Percentiles rank a stretch among this genome's conserved stretches.
phyloP scores from a whole-genome alignment of 2,113 vertebrate genomes.

The Bujurquina vittata region DNA sequence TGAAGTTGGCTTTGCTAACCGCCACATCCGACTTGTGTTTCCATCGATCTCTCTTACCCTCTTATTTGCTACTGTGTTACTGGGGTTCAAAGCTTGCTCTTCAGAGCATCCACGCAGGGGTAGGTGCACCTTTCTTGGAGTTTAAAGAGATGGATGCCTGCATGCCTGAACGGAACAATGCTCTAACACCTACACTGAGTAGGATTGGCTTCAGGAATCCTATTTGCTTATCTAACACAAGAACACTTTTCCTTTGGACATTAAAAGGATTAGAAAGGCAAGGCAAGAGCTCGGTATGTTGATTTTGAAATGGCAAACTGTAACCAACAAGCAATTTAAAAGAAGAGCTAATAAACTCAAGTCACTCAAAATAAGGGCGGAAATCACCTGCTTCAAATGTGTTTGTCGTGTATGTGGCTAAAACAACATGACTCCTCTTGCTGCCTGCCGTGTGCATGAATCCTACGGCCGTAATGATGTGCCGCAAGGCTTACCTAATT shows the following conservation, averaged over 20 bases:
- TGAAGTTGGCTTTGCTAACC: slow-evolving; percentile 82
- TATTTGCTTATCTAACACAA: slow-evolving; percentile 33
- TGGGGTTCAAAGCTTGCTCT: slow-evolving; percentile 76
- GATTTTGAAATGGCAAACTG: slow-evolving; percentile 10
- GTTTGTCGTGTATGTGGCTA: neutral
- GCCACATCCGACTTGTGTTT: slow-evolving; percentile 79
- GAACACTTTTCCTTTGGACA: slow-evolving; percentile 10
- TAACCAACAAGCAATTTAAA: slow-evolving; percentile 14
- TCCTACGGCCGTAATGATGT: slow-evolving; percentile 4
- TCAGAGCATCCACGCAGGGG: slow-evolving; percentile 52
- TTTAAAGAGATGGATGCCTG: slow-evolving; percentile 37
- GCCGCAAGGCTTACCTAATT: slow-evolving; percentile 11
- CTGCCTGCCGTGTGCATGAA: neutral
- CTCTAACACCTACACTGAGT: slow-evolving; percentile 22
- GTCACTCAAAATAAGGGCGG: neutral
- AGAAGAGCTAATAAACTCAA: neutral
- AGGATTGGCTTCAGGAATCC: slow-evolving; percentile 17
- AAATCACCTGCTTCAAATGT: neutral
- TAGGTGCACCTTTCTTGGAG: slow-evolving; percentile 35
- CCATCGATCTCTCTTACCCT: slow-evolving; percentile 77
- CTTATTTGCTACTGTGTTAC: slow-evolving; percentile 75
- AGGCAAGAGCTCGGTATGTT: neutral
- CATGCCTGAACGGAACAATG: slow-evolving; percentile 25
- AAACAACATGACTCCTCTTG: slow-evolving; percentile 9
- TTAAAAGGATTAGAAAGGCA: neutral